These are phyloP conservation scores for Schlechtendalia chinensis DNA, from an alignment of 1,140 invertebrate genomes.

Conservation along the genomic window DNA sequence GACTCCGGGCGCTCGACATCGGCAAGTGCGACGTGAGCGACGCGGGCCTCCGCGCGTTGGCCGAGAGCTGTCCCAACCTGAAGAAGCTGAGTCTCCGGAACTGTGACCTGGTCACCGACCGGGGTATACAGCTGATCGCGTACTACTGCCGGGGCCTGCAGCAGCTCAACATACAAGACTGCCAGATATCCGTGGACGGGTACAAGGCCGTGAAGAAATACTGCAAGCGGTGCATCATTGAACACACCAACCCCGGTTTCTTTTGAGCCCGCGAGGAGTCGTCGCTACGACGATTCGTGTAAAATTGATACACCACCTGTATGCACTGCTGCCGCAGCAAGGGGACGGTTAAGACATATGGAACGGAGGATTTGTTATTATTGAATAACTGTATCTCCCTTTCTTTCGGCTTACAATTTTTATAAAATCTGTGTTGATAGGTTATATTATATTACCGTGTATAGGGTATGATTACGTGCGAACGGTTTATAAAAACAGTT, in stretches of 20 bases:
- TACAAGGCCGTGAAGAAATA: slow-evolving; percentile 88
- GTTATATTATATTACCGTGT: no score
- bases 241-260: slow-evolving; percentile 91
- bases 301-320: no score
- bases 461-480: no score
- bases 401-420: no score
- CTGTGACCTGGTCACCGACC: slow-evolving; percentile 84
- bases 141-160: slow-evolving; percentile 83
- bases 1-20: slow-evolving; percentile 80
- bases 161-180: slow-evolving; percentile 89
- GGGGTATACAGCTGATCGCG: slow-evolving; percentile 80
- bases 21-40: slow-evolving; percentile 92
- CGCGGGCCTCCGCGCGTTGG: slow-evolving; percentile 76
- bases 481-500: no score
- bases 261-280: slow-evolving; percentile 59
- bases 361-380: no score
- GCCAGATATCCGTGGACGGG: slow-evolving; percentile 79
- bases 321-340: no score
- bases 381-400: no score
- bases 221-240: slow-evolving; percentile 86
- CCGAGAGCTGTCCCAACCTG: slow-evolving; percentile 84
- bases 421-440: no score
- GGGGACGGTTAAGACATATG: no score
- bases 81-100: slow-evolving; percentile 85
- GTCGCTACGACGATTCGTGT: no score